Evolutionary conservation across 2,113 vertebrate species (phyloP).

Genomic region (Bufo bufo): DNA sequence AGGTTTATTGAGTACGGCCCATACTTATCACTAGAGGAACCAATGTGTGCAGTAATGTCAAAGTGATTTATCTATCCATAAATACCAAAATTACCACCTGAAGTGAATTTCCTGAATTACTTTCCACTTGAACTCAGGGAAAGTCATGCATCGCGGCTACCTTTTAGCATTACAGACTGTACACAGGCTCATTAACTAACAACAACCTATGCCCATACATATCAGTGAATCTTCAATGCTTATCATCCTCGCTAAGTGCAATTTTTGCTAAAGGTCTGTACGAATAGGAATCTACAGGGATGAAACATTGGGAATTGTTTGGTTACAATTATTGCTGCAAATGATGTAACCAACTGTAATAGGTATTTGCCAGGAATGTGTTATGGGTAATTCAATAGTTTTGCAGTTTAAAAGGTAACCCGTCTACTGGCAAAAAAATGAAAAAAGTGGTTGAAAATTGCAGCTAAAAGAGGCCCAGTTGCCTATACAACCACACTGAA

Average conservation of each 20-base stretch:
- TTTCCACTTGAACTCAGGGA: neutral
- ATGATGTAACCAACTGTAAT: too few relatives aligned
- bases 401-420: too few relatives aligned
- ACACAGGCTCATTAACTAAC: conserved; percentile 6
- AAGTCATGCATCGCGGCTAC: neutral
- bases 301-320: too few relatives aligned
- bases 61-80: conserved; percentile 40
- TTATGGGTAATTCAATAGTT: too few relatives aligned
- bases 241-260: neutral
- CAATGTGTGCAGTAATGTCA: conserved; percentile 44
- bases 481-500: too few relatives aligned
- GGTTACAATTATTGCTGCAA: too few relatives aligned
- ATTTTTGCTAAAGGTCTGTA: neutral
- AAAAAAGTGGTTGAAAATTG: too few relatives aligned
- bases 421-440: too few relatives aligned
- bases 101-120: conserved; percentile 22
- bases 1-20: conserved; percentile 48
- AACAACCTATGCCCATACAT: neutral
- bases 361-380: too few relatives aligned
- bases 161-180: neutral
- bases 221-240: conserved; percentile 11
- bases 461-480: too few relatives aligned
- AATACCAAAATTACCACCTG: conserved; percentile 23
- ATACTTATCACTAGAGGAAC: conserved; percentile 46
- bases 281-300: neutral